Evolutionary conservation across 2,888 invertebrate genomes (phyloP), one percentile per base, ranked within the genome.

Genomic region (Troides helena): DNA sequence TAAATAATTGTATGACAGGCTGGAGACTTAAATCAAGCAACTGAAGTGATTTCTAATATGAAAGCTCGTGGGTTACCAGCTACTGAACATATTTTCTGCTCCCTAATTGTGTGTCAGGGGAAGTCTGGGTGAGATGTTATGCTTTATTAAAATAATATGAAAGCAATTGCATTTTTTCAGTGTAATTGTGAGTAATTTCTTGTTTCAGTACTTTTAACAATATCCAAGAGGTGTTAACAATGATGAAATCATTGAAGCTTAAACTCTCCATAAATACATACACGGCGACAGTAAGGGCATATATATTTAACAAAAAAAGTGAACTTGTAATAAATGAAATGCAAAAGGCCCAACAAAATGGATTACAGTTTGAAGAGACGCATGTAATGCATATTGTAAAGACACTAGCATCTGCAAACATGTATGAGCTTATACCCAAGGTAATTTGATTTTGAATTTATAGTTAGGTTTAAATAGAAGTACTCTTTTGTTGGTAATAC

Each of bases 1-100:
- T 6, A 39, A 17, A n/a, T 23, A 14, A 30, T 46, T 46, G 4
- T 53, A 5, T 82, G 76, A 62, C 71, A 92, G 93, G 86, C 82
- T 10, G 95, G 95, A 18, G 93, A 95, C 76, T 80, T 94, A 23
- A 88, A 93, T 50, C 93, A 94, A 77, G 92, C 94, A 0, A 85
- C 91, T 18, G 92, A 93, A 76, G 86, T 95, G 8, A 85, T 96
- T 68, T 85, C 93, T 2, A 92, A 93, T 62, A 95, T 96, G 94
- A 95, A 95, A 75, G 78, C 88, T 1, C 84, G 86, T 23, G 86
- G 86, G 1, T 81, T 94, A 61, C 83, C 94, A 0, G 86, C 94
- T 0, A 94, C 93, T n/a, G 94, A 94, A 76, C 86, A 84, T 70
- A 85, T 94, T 25, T 95, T 95, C 67, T 94, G 94, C 75, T 90